A percentile compares a stretch with the other conserved stretches of the same genome.
Conservation (phyloP, 2,113 vertebrate genomes). For the Elgaria multicarinata region DNA sequence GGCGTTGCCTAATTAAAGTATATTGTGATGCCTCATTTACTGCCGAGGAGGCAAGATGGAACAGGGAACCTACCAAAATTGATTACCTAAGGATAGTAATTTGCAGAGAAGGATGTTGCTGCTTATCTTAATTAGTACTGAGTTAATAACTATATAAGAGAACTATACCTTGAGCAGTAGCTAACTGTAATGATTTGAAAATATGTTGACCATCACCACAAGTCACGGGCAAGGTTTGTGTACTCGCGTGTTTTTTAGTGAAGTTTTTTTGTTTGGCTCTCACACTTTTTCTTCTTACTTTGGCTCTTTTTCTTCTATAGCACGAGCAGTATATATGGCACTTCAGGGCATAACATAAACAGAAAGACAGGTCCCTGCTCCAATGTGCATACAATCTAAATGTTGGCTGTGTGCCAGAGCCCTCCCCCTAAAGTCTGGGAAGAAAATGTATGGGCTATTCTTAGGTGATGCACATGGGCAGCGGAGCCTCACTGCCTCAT, state of each 20-base stretch:
- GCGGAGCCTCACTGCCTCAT: too few species aligned
- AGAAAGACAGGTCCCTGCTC: neutral
- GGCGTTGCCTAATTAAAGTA: neutral
- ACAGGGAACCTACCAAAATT: neutral
- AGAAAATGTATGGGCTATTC: neutral
- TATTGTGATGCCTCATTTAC: neutral
- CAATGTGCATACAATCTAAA: neutral
- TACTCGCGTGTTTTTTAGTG: neutral
- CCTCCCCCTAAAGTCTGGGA: too few species aligned
- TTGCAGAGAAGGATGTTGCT: neutral
- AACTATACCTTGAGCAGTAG: neutral
- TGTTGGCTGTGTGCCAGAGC: neutral
- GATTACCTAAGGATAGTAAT: constrained; percentile 8
- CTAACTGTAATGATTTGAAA: neutral
- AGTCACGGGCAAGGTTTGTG: neutral
- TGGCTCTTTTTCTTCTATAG: neutral
- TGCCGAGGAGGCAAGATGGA: neutral
- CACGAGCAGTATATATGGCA: neutral
- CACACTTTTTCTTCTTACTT: neutral
- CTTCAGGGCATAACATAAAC: neutral
- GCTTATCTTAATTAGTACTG: neutral
- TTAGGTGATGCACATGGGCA: neutral
- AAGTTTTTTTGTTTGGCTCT: neutral
- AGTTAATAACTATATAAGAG: neutral
- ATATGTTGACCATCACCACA: neutral